A percentile compares a stretch with the other conserved stretches of the same genome.
These are phyloP conservation scores for Rhopalosiphum padi DNA, from an alignment of 1,140 invertebrate genomes.

Conservation along the genomic window DNA sequence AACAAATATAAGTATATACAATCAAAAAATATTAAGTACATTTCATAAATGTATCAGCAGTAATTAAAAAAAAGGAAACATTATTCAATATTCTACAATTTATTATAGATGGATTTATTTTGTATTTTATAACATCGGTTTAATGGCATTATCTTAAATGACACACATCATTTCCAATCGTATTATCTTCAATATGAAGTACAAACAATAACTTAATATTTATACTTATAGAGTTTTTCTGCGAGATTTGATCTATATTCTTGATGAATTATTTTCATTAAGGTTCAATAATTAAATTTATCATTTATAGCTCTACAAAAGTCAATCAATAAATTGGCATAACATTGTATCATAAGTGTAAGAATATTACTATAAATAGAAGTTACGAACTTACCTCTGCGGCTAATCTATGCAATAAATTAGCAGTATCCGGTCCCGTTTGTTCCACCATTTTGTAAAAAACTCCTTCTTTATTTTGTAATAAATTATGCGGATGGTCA, in stretches of 20 bases:
- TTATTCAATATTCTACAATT: not conserved
- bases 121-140: not conserved
- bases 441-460: conserved; percentile 66
- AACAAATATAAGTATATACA: not conserved
- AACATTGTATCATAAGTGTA: not conserved
- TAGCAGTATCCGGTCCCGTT: conserved; percentile 63
- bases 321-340: not conserved
- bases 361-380: not conserved
- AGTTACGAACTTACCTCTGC: conserved; percentile 26
- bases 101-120: too few species aligned
- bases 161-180: not conserved
- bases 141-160: not conserved
- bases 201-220: not conserved
- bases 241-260: not conserved
- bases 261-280: not conserved
- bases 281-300: not conserved
- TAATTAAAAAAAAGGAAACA: not conserved
- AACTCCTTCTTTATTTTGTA: conserved; percentile 64
- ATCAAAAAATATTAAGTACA: not conserved
- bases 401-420: conserved; percentile 59
- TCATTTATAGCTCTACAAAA: not conserved
- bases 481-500: conserved; percentile 69
- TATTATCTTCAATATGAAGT: not conserved
- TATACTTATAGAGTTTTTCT: not conserved
- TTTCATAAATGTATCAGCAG: not conserved